These are phyloP conservation scores for Cotesia vestalis DNA, from an alignment of 1,140 invertebrate genomes.

Conservation along the genomic window DNA sequence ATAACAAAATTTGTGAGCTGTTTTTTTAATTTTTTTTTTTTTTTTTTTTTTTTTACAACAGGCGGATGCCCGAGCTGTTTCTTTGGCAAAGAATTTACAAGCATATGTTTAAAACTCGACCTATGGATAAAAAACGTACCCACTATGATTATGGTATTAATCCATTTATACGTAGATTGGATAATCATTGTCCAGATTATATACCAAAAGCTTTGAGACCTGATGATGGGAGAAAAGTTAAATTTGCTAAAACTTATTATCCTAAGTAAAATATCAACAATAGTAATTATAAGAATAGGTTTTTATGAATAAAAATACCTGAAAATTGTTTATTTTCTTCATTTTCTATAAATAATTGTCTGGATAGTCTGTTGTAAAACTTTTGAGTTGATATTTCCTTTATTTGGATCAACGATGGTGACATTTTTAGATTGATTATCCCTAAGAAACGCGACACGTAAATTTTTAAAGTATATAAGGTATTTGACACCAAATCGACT, in stretches of 20 bases:
- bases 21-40: slow-evolving; percentile 31
- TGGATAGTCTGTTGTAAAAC: slow-evolving; percentile 38
- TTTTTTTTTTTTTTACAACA: slow-evolving; percentile 43
- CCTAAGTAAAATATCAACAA: slow-evolving; percentile 54
- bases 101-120: slow-evolving; percentile 72
- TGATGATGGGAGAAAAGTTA: slow-evolving; percentile 62
- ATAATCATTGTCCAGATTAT: slow-evolving; percentile 74
- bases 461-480: no score
- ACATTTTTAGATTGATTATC: slow-evolving; percentile 17
- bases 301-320: slow-evolving; percentile 18
- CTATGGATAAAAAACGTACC: slow-evolving; percentile 72
- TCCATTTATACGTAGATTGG: slow-evolving; percentile 68
- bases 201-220: slow-evolving; percentile 72
- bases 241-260: slow-evolving; percentile 71
- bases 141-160: slow-evolving; percentile 74
- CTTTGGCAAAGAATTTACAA: slow-evolving; percentile 83
- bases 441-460: slow-evolving; percentile 20
- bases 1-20: slow-evolving; percentile 19
- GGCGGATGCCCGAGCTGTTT: slow-evolving; percentile 73
- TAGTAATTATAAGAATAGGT: not conserved
- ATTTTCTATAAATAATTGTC: slow-evolving; percentile 43
- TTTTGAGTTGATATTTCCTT: slow-evolving; percentile 29
- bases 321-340: not conserved
- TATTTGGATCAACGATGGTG: slow-evolving; percentile 31
- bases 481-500: no score